Evolutionary conservation across 1,140 invertebrate genomes (phyloP).

Genomic region (Tetragonula clypearis): DNA sequence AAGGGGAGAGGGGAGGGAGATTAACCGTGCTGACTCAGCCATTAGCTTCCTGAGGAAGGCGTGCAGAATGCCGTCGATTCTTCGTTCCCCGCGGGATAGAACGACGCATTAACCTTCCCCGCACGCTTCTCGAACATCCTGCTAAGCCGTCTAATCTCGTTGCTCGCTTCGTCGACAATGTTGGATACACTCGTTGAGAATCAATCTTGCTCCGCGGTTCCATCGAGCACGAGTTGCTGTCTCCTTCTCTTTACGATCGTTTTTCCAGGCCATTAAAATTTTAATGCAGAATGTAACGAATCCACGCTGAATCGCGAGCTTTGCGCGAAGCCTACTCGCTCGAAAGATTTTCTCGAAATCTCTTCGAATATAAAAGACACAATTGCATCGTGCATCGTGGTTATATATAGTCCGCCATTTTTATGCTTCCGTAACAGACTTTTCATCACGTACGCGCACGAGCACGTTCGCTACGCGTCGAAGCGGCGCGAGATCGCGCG

Average conservation of each 20-base stretch:
- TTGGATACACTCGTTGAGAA: not conserved
- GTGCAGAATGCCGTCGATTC: constrained; percentile 10
- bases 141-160: constrained; percentile 14
- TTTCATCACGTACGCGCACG: not conserved
- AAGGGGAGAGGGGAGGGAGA: not conserved
- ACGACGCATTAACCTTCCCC: constrained; percentile 24
- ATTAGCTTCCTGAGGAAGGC: not conserved
- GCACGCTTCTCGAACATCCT: constrained; percentile 42
- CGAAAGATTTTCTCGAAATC: not conserved
- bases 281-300: not conserved
- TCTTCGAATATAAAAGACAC: not conserved
- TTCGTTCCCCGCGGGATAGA: not conserved
- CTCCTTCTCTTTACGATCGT: not conserved
- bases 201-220: not conserved
- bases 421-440: not conserved
- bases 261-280: not conserved
- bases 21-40: constrained; percentile 33
- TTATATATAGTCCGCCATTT: not conserved
- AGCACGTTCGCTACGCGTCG: not conserved
- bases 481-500: not conserved
- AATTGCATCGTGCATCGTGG: not conserved
- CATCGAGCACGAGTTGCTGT: not conserved
- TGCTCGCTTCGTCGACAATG: not conserved
- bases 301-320: not conserved
- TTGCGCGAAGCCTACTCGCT: not conserved